Percentiles rank a stretch among this genome's conserved stretches.
Conservation (phyloP, 2,113 vertebrate species). For the Odocoileus hemionus region DNA sequence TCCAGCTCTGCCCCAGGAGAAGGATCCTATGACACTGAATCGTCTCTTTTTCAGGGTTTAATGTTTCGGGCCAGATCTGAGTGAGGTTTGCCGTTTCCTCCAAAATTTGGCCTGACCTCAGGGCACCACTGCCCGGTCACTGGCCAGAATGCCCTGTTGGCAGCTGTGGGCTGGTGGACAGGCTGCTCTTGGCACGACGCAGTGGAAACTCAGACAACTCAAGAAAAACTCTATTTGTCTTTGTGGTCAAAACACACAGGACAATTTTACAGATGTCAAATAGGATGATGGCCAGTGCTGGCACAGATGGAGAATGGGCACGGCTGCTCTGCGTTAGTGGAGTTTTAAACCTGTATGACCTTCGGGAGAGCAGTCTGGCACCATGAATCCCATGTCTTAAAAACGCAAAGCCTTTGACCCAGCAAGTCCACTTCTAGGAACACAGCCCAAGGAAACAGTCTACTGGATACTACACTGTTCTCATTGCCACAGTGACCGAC, state of each 20-base stretch:
- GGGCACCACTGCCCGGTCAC: neutral
- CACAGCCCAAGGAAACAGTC: neutral
- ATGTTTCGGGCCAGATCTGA: neutral
- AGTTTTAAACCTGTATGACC: neutral
- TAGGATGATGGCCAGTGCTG: neutral
- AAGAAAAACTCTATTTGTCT: neutral
- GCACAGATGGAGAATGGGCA: accelerated
- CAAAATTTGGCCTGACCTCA: neutral
- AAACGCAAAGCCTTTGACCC: neutral
- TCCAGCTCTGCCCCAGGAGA: neutral
- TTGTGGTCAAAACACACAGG: neutral
- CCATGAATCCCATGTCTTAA: accelerated
- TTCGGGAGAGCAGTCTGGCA: neutral
- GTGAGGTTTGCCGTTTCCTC: neutral
- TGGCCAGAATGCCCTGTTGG: neutral
- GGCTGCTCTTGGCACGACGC: neutral
- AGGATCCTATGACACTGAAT: neutral
- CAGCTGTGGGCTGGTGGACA: accelerated
- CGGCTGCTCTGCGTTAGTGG: neutral
- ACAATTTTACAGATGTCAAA: too few relatives aligned
- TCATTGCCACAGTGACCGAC: accelerated
- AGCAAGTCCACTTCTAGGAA: neutral
- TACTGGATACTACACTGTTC: accelerated
- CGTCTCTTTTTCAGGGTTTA: neutral
- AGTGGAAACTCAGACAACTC: neutral